These are phyloP conservation scores for Pseudobourletiella spinata DNA, from an alignment of 1,140 invertebrate species.

Conservation along the genomic window DNA sequence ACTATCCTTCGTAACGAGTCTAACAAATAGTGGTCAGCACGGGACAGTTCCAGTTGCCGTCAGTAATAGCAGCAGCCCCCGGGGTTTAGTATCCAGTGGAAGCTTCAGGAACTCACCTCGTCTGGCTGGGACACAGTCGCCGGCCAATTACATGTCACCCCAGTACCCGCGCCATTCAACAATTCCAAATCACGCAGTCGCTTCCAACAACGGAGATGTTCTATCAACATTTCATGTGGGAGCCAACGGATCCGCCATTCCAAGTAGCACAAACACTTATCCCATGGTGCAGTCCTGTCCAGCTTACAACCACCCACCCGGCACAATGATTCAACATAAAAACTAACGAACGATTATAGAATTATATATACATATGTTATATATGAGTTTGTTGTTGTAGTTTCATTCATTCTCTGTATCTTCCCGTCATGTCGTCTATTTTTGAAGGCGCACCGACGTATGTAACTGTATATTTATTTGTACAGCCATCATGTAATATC, in stretches of 20 bases:
- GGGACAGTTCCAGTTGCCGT: not conserved
- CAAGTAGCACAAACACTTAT: not conserved
- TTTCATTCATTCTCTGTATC: no score
- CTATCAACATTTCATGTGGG: not conserved
- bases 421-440: no score
- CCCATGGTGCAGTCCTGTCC: conserved; percentile 4
- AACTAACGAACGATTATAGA: not conserved
- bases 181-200: conserved; percentile 1
- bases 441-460: not conserved
- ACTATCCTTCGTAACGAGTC: conserved; percentile 14
- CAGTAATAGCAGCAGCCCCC: not conserved
- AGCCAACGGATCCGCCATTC: not conserved
- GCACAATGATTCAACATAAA: not conserved
- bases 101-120: not conserved
- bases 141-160: conserved; percentile 1
- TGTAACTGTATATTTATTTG: not conserved
- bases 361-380: not conserved
- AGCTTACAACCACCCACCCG: not conserved
- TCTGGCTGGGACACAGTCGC: not conserved
- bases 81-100: not conserved
- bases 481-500: not conserved
- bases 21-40: not conserved
- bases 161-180: conserved; percentile 6
- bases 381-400: no score
- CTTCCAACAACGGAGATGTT: not conserved